phyloP scores from a whole-genome alignment of 1,140 invertebrate genomes.

The Drosophila parvula region DNA sequence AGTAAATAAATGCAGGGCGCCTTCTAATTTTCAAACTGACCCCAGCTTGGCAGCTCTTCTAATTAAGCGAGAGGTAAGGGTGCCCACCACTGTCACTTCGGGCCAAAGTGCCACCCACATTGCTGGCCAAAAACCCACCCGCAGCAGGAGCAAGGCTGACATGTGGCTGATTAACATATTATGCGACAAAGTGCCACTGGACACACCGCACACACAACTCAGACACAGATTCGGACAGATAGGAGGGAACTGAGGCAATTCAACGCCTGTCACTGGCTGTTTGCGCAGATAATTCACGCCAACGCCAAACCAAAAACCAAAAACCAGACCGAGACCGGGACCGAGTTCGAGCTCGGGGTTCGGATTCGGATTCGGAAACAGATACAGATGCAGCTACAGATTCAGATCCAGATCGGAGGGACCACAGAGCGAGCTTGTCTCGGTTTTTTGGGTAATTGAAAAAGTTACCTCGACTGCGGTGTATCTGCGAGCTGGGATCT shows the following conservation, averaged over 20 bases:
- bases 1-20: neutral
- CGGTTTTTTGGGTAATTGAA: constrained; percentile 67
- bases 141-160: constrained; percentile 57
- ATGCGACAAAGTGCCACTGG: constrained; percentile 79
- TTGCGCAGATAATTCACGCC: constrained; percentile 80
- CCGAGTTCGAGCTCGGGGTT: constrained; percentile 1
- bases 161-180: constrained; percentile 80
- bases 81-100: neutral
- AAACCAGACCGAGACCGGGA: neutral
- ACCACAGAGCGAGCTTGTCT: constrained; percentile 30
- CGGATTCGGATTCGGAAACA: constrained; percentile 10
- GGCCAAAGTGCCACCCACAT: constrained; percentile 32
- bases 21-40: neutral
- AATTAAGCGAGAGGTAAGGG: constrained; percentile 23
- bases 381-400: constrained; percentile 7
- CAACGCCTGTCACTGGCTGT: constrained; percentile 80
- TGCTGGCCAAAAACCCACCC: constrained; percentile 46
- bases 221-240: constrained; percentile 22
- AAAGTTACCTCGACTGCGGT: constrained; percentile 58
- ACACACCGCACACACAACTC: constrained; percentile 44
- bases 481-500: constrained; percentile 17
- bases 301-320: constrained; percentile 51
- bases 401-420: constrained; percentile 33
- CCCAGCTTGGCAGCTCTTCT: constrained; percentile 1
- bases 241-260: constrained; percentile 60